These are phyloP conservation scores for Eonycteris spelaea DNA, from an alignment of 2,113 vertebrate genomes.

Conservation along the genomic window DNA sequence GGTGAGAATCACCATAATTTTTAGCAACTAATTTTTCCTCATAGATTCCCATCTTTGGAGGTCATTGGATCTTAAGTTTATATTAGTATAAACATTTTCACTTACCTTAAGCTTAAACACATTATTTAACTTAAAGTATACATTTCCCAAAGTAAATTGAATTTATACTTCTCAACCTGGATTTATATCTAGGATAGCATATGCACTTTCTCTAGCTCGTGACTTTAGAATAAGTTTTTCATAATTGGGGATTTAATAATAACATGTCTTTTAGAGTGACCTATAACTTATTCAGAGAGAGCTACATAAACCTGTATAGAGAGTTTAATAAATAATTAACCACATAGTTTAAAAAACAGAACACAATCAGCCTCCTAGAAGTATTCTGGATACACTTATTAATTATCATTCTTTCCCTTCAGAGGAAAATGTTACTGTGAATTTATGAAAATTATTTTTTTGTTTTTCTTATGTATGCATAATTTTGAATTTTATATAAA, in stretches of 20 bases:
- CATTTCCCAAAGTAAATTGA: not conserved
- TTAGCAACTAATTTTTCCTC: not conserved
- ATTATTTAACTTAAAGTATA: not conserved
- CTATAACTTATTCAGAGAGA: not conserved
- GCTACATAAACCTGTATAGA: not conserved
- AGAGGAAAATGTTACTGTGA: not conserved
- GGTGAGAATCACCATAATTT: not conserved
- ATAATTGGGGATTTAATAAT: not conserved
- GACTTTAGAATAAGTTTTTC: not conserved
- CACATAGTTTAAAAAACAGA: not conserved
- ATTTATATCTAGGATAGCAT: too few species aligned
- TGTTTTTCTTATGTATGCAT: not conserved
- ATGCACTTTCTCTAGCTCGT: not conserved
- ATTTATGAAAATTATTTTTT: not conserved
- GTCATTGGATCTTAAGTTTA: not conserved
- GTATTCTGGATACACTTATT: not conserved
- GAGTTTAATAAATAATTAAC: not conserved
- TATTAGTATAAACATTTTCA: not conserved
- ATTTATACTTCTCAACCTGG: not conserved
- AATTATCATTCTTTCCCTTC: not conserved
- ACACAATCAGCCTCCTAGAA: not conserved
- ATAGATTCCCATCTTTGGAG: not conserved
- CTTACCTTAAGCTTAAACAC: not conserved
- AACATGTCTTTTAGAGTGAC: not conserved
- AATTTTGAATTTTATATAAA: not conserved